phyloP scores from a whole-genome alignment of 2,113 vertebrate species.

The Podarcis raffonei region DNA sequence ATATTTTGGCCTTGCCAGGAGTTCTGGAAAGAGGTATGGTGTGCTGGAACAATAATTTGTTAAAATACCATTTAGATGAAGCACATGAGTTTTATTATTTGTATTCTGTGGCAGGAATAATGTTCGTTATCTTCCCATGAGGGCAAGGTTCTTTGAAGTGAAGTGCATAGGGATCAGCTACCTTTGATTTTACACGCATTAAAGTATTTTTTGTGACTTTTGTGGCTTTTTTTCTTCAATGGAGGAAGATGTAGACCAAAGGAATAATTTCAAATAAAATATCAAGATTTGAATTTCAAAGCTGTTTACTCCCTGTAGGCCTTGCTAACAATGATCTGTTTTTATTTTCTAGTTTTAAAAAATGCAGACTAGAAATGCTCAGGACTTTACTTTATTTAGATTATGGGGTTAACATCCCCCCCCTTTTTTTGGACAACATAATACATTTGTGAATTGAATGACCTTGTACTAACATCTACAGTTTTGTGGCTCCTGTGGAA shows the following conservation, averaged over 20 bases:
- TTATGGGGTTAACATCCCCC: too few species aligned
- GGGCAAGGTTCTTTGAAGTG: background rate
- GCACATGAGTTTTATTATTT: background rate
- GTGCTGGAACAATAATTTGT: background rate
- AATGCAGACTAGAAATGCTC: constrained; percentile 51
- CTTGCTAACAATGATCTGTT: constrained; percentile 61
- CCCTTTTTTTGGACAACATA: too few species aligned
- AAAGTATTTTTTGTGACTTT: background rate
- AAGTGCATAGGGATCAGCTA: background rate
- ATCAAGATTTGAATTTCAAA: constrained; percentile 71
- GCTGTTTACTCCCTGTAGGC: constrained; percentile 54
- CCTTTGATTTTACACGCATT: constrained; percentile 1
- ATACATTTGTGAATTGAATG: too few species aligned
- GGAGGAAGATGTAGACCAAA: constrained; percentile 51
- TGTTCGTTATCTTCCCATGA: background rate
- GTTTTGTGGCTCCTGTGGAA: too few species aligned
- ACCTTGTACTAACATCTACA: too few species aligned
- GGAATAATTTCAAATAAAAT: constrained; percentile 68
- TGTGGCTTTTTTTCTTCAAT: constrained; percentile 6
- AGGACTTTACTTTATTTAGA: constrained; percentile 29
- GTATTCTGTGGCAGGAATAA: background rate
- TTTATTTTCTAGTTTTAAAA: constrained; percentile 64
- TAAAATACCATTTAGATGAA: background rate
- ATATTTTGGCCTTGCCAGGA: background rate
- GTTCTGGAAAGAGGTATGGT: background rate